Percentiles rank a stretch among this genome's conserved stretches.
These are phyloP conservation scores for Takifugu rubripes DNA, from an alignment of 2,797 vertebrate genomes.

Conservation along the genomic window DNA sequence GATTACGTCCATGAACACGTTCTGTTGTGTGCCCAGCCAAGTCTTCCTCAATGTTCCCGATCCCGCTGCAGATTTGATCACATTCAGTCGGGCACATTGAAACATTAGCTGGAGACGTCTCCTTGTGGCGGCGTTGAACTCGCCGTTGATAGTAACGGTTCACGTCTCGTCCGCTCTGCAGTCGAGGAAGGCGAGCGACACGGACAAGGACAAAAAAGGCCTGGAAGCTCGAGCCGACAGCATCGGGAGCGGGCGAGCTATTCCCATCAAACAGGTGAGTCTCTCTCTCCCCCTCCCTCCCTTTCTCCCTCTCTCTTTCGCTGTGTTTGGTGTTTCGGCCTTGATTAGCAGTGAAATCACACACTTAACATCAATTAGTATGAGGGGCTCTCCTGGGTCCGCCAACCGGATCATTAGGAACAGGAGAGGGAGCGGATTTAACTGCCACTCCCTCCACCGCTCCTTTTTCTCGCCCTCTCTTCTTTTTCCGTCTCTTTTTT, in stretches of 20 bases:
- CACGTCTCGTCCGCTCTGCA: slow-evolving; percentile 64
- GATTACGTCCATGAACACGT: no score
- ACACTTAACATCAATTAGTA: slow-evolving; percentile 99
- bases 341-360: slow-evolving; percentile 89
- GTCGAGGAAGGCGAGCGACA: slow-evolving; percentile 96
- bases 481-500: slow-evolving; percentile 34
- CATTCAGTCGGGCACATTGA: no score
- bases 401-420: slow-evolving; percentile 94
- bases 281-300: slow-evolving; percentile 29
- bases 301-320: background rate
- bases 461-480: slow-evolving; percentile 32
- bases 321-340: slow-evolving; percentile 41
- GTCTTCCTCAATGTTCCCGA: no score
- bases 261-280: slow-evolving; percentile 98
- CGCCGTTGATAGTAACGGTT: background rate
- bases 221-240: slow-evolving; percentile 94
- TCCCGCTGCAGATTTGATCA: no score
- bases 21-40: no score
- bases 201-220: slow-evolving; percentile 98
- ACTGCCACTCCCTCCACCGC: slow-evolving; percentile 25
- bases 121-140: no score
- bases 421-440: slow-evolving; percentile 77
- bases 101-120: no score
- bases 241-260: slow-evolving; percentile 96
- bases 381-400: slow-evolving; percentile 83